Conservation (phyloP, 1,140 invertebrate genomes). For the Cataglyphis hispanica region DNA sequence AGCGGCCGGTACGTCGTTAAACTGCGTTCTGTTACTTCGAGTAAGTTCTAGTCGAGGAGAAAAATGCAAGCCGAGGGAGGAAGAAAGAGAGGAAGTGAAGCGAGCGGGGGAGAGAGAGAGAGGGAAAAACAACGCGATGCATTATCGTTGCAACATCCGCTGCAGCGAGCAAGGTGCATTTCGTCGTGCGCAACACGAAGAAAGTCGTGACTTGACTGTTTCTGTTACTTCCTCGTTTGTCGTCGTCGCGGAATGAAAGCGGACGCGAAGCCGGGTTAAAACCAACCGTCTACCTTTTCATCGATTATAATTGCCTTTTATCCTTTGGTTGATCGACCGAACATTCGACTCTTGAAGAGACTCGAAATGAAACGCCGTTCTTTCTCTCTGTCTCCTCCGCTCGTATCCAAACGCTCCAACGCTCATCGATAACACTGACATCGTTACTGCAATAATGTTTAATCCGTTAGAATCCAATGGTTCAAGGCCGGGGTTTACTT, state of each 20-base stretch:
- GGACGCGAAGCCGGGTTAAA: constrained; percentile 36
- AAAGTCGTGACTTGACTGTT: constrained; percentile 74
- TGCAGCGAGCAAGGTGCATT: constrained; percentile 67
- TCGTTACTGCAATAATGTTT: constrained; percentile 48
- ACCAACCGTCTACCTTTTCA: constrained; percentile 46
- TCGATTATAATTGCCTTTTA: constrained; percentile 70
- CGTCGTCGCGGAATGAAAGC: not conserved
- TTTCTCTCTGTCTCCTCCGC: no score
- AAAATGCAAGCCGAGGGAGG: constrained; percentile 35
- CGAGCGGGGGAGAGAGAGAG: not conserved
- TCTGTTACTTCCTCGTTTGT: constrained; percentile 72
- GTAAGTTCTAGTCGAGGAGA: constrained; percentile 29
- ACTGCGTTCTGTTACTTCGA: constrained; percentile 29
- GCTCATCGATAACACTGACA: constrained; percentile 37
- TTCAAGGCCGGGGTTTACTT: constrained; percentile 39
- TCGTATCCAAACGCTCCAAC: constrained; percentile 13
- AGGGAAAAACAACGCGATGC: constrained; percentile 41
- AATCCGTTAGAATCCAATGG: constrained; percentile 40
- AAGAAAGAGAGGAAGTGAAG: not conserved
- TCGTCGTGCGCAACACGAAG: constrained; percentile 57
- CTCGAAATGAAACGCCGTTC: constrained; percentile 23
- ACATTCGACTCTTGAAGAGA: constrained; percentile 20
- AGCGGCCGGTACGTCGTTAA: constrained; percentile 52
- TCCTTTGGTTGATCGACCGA: constrained; percentile 39
- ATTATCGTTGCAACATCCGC: constrained; percentile 36